These are phyloP conservation scores for Mesorhabditis spiculigera DNA, from an alignment of 2,888 invertebrate genomes.

Conservation along the genomic window DNA sequence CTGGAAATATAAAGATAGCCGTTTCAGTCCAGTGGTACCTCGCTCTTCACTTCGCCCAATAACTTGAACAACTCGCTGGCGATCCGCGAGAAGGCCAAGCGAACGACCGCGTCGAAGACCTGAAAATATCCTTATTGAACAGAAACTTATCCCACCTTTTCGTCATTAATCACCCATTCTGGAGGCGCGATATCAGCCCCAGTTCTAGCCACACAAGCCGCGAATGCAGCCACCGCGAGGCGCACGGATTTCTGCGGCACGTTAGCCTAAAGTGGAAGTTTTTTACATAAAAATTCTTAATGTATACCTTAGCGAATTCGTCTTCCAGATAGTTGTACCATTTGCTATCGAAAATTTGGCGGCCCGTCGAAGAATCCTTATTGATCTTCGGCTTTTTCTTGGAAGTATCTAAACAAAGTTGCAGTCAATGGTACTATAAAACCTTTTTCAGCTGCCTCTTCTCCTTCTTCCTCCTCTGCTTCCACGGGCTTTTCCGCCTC, in stretches of 20 bases:
- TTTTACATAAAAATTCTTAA: neutral
- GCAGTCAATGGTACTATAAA: too few relatives aligned
- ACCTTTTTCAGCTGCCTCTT: conserved; percentile 31
- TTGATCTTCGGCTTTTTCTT: conserved; percentile 28
- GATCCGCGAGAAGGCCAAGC: conserved; percentile 45
- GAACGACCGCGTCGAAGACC: conserved; percentile 48
- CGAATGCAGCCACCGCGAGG: conserved; percentile 48
- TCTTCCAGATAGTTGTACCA: conserved; percentile 33
- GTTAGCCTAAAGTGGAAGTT: neutral
- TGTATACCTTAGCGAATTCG: conserved; percentile 15
- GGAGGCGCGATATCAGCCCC: conserved; percentile 46
- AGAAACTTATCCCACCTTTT: conserved; percentile 27
- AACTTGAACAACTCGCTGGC: conserved; percentile 36
- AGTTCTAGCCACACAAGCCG: conserved; percentile 49
- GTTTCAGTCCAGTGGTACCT: conserved; percentile 8
- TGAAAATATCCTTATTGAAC: conserved; percentile 13
- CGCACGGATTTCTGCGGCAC: conserved; percentile 13
- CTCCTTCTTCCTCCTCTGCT: conserved; percentile 24
- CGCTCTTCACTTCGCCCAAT: conserved; percentile 16
- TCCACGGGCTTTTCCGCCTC: conserved; percentile 35
- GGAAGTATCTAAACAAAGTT: too few relatives aligned
- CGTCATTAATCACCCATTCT: conserved; percentile 43
- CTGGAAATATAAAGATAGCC: conserved; percentile 8
- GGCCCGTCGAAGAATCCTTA: conserved; percentile 23
- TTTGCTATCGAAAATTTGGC: conserved; percentile 36